Evolutionary conservation across 2,888 invertebrate species (phyloP).

Genomic region (Morpho achilles): DNA sequence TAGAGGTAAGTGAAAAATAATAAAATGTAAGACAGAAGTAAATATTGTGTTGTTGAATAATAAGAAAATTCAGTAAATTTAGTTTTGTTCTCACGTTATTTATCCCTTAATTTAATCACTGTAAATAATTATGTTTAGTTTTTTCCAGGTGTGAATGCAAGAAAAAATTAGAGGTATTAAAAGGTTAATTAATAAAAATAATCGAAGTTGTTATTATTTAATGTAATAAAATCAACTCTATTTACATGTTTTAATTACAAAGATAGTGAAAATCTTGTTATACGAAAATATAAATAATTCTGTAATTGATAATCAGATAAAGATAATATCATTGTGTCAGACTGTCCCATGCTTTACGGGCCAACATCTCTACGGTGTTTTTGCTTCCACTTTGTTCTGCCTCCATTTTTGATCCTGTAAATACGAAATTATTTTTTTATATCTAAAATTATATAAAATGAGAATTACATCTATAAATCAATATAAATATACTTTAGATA

Average conservation of each 20-base stretch:
- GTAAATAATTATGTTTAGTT: conserved; percentile 1
- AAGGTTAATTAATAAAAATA: conserved; percentile 24
- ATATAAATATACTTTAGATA: no score
- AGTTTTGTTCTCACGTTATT: conserved; percentile 22
- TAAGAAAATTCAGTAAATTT: conserved; percentile 7
- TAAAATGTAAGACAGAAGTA: conserved; percentile 1
- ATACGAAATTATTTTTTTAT: conserved; percentile 26
- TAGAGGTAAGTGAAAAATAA: neutral
- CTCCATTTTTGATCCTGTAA: conserved; percentile 76
- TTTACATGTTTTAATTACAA: conserved; percentile 58
- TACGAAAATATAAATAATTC: conserved; percentile 44
- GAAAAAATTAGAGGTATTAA: conserved; percentile 13
- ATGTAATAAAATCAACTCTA: conserved; percentile 41
- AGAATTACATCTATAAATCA: no score
- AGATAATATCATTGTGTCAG: conserved; percentile 34
- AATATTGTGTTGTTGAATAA: conserved; percentile 8
- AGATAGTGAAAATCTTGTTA: conserved; percentile 38
- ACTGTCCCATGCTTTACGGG: conserved; percentile 31
- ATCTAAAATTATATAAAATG: neutral
- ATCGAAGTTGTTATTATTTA: conserved; percentile 26
- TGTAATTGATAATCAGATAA: conserved; percentile 27
- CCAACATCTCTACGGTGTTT: conserved; percentile 24
- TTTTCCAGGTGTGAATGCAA: neutral
- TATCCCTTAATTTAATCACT: conserved; percentile 10
- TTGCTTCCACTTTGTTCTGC: conserved; percentile 64